Evolutionary conservation across 2,888 invertebrate genomes (phyloP).

Genomic region (Pegoplata infirma): DNA sequence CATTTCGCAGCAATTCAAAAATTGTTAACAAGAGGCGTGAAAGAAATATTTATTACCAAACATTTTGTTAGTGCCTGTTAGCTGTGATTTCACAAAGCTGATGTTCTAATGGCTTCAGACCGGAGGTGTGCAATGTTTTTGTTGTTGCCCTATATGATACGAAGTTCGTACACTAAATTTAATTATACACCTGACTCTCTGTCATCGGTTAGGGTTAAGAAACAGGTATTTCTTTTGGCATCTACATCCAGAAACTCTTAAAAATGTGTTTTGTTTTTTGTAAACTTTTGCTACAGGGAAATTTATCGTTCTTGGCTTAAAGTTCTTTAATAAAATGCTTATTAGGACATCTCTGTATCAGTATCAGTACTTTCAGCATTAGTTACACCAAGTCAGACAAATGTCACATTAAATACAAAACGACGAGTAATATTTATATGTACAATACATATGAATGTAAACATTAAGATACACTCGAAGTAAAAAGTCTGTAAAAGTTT

Average conservation of each 20-base stretch:
- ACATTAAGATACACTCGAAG: too few species aligned
- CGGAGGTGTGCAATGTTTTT: neutral
- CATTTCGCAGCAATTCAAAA: slow-evolving; percentile 33
- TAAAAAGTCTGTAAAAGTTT: too few species aligned
- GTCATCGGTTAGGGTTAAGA: too few species aligned
- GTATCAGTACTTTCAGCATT: neutral
- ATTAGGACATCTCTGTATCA: neutral
- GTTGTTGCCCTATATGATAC: too few species aligned
- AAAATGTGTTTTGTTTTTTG: too few species aligned
- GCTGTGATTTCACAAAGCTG: slow-evolving; percentile 8
- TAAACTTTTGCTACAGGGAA: too few species aligned
- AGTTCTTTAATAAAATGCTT: too few species aligned
- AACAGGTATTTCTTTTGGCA: too few species aligned
- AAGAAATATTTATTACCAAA: slow-evolving; percentile 37
- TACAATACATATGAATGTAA: neutral
- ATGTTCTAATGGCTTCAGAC: neutral
- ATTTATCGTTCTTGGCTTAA: too few species aligned
- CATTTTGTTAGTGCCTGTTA: neutral
- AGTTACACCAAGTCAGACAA: slow-evolving; percentile 2
- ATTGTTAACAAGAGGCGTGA: slow-evolving; percentile 29
- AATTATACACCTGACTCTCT: too few species aligned
- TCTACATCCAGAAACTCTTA: too few species aligned
- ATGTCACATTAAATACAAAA: slow-evolving; percentile 8
- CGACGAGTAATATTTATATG: slow-evolving; percentile 15
- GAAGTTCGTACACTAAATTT: too few species aligned